Conservation (phyloP, 2,888 invertebrate genomes). For the Platerodrilus igneus region DNA sequence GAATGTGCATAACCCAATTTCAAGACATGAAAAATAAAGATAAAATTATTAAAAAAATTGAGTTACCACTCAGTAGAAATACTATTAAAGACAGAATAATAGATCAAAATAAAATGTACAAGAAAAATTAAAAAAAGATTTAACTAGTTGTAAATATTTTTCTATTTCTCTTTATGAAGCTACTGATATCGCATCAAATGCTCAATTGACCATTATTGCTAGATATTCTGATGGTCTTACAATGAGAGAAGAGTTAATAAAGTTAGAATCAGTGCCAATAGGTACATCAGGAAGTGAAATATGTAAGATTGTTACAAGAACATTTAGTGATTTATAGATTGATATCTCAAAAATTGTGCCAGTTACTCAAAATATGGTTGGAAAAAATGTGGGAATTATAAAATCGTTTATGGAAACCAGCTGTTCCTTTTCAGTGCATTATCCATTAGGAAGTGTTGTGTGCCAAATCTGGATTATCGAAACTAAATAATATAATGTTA, state of each 20-base stretch:
- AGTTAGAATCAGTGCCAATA: conserved; percentile 3
- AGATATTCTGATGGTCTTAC: conserved; percentile 2
- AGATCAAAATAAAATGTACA: neutral
- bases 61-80: conserved; percentile 5
- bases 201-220: conserved; percentile 5
- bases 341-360: conserved; percentile 8
- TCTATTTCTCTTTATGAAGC: conserved; percentile 5
- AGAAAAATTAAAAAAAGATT: conserved; percentile 1
- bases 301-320: conserved; percentile 10
- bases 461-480: conserved; percentile 6
- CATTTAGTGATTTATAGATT: conserved; percentile 8
- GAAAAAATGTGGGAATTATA: conserved; percentile 8
- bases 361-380: conserved; percentile 7
- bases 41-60: too few species aligned
- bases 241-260: conserved; percentile 7
- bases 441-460: conserved; percentile 7
- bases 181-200: conserved; percentile 4
- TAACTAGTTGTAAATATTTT: conserved; percentile 5
- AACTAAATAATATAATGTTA: conserved; percentile 7
- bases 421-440: conserved; percentile 9
- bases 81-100: conserved; percentile 3
- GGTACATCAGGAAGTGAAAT: conserved; percentile 5
- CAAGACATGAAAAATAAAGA: too few species aligned
- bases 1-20: too few species aligned
- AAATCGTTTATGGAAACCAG: conserved; percentile 5